Conservation (phyloP, 2,888 invertebrate species). For the Dioctria rufipes region DNA sequence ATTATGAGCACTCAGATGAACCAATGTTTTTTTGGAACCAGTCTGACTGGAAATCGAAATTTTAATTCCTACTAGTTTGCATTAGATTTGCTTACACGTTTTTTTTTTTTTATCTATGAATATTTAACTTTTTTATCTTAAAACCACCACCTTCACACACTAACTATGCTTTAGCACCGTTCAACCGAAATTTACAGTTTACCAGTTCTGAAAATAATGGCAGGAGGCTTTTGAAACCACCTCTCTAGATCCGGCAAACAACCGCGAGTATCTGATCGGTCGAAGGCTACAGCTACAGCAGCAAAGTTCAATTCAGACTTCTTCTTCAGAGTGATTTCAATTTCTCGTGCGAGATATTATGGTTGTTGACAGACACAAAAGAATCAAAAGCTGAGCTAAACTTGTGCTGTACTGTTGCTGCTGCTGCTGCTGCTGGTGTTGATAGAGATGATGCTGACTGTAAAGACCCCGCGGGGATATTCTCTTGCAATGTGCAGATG, state of each 20-base stretch:
- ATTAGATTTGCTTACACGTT: not conserved
- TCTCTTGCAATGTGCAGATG: conserved; percentile 17
- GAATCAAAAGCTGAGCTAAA: not conserved
- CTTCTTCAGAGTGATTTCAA: not conserved
- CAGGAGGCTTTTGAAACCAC: not conserved
- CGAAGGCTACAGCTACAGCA: too few species aligned
- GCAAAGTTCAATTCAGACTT: too few species aligned
- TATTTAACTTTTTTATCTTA: too few species aligned
- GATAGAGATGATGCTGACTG: too few species aligned
- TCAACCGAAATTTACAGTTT: not conserved
- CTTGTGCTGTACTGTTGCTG: too few species aligned
- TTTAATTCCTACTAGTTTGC: conserved; percentile 14
- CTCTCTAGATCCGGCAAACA: conserved; percentile 24
- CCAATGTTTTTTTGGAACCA: conserved; percentile 1
- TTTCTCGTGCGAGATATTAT: conserved; percentile 11
- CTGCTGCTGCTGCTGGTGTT: too few species aligned
- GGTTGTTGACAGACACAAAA: not conserved
- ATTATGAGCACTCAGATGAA: not conserved
- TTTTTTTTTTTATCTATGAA: not conserved
- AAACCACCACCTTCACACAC: not conserved
- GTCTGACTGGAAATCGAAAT: not conserved
- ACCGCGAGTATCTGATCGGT: conserved; percentile 33
- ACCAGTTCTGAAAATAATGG: not conserved
- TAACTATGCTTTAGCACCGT: not conserved
- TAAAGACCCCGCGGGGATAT: not conserved